A percentile compares a stretch with the other conserved stretches of the same genome.
Evolutionary conservation across 2,113 vertebrate genomes (phyloP).

Genomic region (Platysteira castanea): DNA sequence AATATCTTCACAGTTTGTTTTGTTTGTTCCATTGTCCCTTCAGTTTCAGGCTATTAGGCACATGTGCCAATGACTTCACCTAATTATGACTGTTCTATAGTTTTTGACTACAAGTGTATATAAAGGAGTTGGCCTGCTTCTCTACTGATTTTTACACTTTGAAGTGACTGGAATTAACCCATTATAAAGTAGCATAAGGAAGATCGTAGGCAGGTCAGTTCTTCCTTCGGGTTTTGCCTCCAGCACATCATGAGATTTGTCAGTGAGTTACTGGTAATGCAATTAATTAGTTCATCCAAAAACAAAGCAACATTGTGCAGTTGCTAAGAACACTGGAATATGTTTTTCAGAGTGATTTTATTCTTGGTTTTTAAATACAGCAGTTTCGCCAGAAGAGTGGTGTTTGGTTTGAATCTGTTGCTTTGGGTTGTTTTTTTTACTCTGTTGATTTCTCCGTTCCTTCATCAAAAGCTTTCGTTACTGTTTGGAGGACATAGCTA

Average conservation of each 20-base stretch:
- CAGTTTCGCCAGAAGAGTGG: not conserved
- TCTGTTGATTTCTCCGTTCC: not conserved
- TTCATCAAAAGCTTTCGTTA: not conserved
- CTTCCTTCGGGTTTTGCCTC: not conserved
- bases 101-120: not conserved
- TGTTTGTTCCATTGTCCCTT: slow-evolving; percentile 7
- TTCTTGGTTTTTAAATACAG: not conserved
- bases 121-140: not conserved
- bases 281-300: not conserved
- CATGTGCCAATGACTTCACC: not conserved
- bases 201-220: not conserved
- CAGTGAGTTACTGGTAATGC: not conserved
- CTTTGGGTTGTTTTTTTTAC: not conserved
- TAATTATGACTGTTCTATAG: not conserved
- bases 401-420: not conserved
- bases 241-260: not conserved
- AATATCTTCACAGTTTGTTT: slow-evolving; percentile 35
- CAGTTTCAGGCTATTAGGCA: not conserved
- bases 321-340: not conserved
- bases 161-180: not conserved
- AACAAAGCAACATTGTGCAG: not conserved
- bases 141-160: not conserved
- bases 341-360: not conserved
- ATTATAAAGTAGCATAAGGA: not conserved
- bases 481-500: not conserved